Conservation (phyloP, 2,888 invertebrate species). For the Himalopsyche japonica region DNA sequence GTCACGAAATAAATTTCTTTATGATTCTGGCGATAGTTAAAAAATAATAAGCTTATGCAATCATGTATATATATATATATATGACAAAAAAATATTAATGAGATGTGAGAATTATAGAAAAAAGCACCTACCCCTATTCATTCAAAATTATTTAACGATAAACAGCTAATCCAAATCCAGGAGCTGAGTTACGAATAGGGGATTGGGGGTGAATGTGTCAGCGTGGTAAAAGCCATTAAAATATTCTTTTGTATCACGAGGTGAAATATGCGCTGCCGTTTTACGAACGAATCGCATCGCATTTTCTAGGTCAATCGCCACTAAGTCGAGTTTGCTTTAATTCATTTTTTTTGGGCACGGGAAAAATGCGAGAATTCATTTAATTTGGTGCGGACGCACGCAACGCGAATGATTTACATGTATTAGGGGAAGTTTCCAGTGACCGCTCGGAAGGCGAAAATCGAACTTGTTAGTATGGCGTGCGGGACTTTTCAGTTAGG, state of each 20-base stretch:
- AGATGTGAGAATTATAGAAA: neutral
- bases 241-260: constrained; percentile 22
- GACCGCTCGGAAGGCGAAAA: constrained; percentile 6
- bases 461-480: constrained; percentile 17
- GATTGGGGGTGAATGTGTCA: constrained; percentile 25
- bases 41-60: too few relatives aligned
- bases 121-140: neutral
- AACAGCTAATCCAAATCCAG: neutral
- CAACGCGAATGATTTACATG: constrained; percentile 29
- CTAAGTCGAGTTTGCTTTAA: constrained; percentile 1
- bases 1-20: too few relatives aligned
- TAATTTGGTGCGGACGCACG: constrained; percentile 36
- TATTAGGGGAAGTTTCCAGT: constrained; percentile 6
- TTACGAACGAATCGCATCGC: constrained; percentile 27
- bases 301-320: constrained; percentile 36
- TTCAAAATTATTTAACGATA: neutral
- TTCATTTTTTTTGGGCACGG: constrained; percentile 3
- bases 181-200: constrained; percentile 6
- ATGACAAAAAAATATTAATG: too few relatives aligned
- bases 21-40: too few relatives aligned
- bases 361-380: constrained; percentile 37
- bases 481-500: constrained; percentile 4
- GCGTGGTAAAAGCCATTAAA: constrained; percentile 16
- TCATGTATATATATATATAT: too few relatives aligned
- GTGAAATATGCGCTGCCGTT: constrained; percentile 22